Evolutionary conservation across 2,113 vertebrate genomes (phyloP).

Genomic region (Cromileptes altivelis): DNA sequence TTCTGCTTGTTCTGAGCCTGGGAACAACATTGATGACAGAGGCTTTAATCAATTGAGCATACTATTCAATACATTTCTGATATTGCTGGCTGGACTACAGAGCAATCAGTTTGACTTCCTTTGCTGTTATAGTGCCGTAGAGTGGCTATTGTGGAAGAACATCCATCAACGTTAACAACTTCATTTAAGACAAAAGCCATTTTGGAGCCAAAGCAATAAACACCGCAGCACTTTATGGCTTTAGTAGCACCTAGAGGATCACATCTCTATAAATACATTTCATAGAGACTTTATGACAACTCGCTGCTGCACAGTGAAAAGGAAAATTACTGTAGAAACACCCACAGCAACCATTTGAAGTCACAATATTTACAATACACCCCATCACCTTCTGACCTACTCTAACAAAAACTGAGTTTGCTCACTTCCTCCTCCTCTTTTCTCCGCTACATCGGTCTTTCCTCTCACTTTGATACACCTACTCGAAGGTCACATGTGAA

Average conservation of each 20-base stretch:
- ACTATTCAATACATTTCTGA: not conserved
- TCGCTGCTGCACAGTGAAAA: conserved; percentile 32
- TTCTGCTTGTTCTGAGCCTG: conserved; percentile 98
- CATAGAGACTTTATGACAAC: not conserved
- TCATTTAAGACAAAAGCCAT: conserved; percentile 29
- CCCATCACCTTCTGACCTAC: conserved; percentile 42
- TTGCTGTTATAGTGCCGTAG: too few relatives aligned
- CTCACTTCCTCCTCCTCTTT: conserved; percentile 40
- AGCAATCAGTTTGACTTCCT: conserved; percentile 3
- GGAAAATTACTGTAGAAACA: conserved; percentile 19
- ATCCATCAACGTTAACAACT: conserved; percentile 23
- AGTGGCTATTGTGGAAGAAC: not conserved
- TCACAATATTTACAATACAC: conserved; percentile 30
- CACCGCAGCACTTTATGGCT: conserved; percentile 11
- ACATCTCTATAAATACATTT: conserved; percentile 35
- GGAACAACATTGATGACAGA: conserved; percentile 5
- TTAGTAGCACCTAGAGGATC: conserved; percentile 7
- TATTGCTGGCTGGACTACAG: not conserved
- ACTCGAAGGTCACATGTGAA: not conserved
- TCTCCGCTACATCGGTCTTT: not conserved
- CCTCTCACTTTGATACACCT: conserved; percentile 8
- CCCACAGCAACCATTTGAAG: not conserved
- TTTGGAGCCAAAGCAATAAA: not conserved
- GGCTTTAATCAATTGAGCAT: not conserved
- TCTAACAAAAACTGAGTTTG: conserved; percentile 23